These are phyloP conservation scores for Hirundo rustica DNA, from an alignment of 2,797 vertebrate species.

Conservation along the genomic window DNA sequence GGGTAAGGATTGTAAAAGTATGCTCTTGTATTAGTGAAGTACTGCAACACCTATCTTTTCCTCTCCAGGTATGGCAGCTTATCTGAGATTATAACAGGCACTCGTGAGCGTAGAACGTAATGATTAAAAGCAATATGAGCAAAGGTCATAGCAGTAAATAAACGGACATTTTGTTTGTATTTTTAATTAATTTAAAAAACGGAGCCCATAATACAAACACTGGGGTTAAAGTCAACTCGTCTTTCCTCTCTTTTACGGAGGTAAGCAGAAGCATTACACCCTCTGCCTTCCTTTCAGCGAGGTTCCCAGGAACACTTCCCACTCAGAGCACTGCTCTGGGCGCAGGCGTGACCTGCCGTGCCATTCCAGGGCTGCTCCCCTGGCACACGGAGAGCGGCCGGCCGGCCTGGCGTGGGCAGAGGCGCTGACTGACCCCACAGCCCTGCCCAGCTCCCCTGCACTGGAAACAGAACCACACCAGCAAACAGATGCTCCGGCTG, in stretches of 20 bases:
- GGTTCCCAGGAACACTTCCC: not conserved
- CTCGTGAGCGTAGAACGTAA: not conserved
- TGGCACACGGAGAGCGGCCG: fast-evolving
- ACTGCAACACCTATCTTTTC: not conserved
- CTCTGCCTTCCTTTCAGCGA: not conserved
- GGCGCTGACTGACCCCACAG: constrained; percentile 27
- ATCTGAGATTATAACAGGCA: not conserved
- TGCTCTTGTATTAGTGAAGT: not conserved
- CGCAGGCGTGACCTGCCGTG: fast-evolving
- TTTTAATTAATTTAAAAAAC: not conserved
- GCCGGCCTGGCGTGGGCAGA: not conserved
- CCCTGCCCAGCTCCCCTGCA: not conserved
- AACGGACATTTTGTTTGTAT: fast-evolving
- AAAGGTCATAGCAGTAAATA: not conserved
- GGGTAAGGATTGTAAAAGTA: not conserved
- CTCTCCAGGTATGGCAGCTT: not conserved
- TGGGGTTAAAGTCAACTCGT: not conserved
- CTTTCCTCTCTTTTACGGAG: not conserved
- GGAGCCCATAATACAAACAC: not conserved
- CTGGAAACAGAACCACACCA: constrained; percentile 12
- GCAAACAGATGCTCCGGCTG: not conserved
- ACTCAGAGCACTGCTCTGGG: not conserved
- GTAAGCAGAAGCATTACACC: not conserved
- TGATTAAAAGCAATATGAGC: not conserved
- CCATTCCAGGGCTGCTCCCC: not conserved